phyloP scores from a whole-genome alignment of 2,113 vertebrate genomes.

The Struthidea cinerea region DNA sequence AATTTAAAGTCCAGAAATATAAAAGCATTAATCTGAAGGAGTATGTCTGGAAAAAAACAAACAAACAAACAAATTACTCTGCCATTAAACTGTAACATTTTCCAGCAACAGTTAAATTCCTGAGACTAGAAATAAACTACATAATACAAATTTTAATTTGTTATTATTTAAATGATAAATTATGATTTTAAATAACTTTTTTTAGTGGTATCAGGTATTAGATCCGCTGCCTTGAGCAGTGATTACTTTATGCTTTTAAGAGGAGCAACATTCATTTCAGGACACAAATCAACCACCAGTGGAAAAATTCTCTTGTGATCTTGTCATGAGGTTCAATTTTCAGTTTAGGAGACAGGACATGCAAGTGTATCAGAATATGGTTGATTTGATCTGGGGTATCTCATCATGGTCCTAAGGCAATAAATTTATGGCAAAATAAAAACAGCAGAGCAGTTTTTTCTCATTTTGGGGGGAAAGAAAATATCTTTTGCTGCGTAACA shows the following conservation, averaged over 20 bases:
- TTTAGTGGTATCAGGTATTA: background rate
- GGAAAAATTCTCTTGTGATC: background rate
- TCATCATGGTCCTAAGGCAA: background rate
- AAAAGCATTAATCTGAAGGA: background rate
- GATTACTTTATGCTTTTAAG: background rate
- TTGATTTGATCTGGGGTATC: background rate
- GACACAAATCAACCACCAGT: background rate
- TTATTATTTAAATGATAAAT: background rate
- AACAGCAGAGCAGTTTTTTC: background rate
- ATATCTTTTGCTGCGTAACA: background rate
- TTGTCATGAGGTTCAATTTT: background rate
- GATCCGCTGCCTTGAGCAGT: background rate
- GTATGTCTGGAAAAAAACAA: background rate
- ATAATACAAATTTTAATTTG: background rate
- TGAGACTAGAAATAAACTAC: background rate
- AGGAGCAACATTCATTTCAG: background rate
- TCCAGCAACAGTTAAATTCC: background rate
- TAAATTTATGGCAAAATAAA: background rate
- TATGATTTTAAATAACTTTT: background rate
- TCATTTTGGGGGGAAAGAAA: accelerated
- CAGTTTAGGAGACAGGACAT: background rate
- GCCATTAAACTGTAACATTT: background rate
- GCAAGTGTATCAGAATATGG: accelerated
- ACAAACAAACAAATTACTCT: background rate
- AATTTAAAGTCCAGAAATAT: background rate